These are phyloP conservation scores for Ornithoptera alexandrae DNA, from an alignment of 2,888 invertebrate species.

Conservation along the genomic window DNA sequence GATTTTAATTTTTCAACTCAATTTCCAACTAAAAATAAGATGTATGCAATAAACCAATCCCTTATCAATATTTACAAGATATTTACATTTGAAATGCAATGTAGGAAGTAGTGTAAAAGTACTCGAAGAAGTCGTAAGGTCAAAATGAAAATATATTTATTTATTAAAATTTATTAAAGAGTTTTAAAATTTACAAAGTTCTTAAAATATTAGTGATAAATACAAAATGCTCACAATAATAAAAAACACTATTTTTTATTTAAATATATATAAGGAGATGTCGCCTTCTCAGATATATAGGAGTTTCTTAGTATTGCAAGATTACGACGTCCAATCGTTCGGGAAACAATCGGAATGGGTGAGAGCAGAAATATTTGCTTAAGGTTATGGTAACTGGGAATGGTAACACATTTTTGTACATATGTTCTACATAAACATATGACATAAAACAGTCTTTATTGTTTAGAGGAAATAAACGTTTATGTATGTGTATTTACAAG, in stretches of 20 bases:
- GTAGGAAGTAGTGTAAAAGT: constrained; percentile 1
- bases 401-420: constrained; percentile 51
- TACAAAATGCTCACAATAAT: constrained; percentile 40
- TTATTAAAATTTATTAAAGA: constrained; percentile 72
- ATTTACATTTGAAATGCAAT: constrained; percentile 22
- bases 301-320: constrained; percentile 21
- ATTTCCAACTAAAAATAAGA: constrained; percentile 21
- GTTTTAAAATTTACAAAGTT: constrained; percentile 73
- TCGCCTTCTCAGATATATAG: constrained; percentile 22
- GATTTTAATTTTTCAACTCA: constrained; percentile 17
- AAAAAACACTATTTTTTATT: constrained; percentile 33
- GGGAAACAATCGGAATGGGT: neutral
- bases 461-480: constrained; percentile 42
- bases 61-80: constrained; percentile 23
- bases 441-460: constrained; percentile 62
- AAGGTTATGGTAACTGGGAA: constrained; percentile 53
- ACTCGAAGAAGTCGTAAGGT: constrained; percentile 27
- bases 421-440: constrained; percentile 49
- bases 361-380: constrained; percentile 31
- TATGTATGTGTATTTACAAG: constrained; percentile 66
- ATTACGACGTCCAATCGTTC: constrained; percentile 16
- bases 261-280: constrained; percentile 24
- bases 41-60: constrained; percentile 11
- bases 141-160: constrained; percentile 52
- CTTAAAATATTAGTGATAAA: constrained; percentile 55